Percentiles rank a stretch among this genome's conserved stretches.
Evolutionary conservation across 2,888 invertebrate genomes (phyloP).

Genomic region (Ceratothoa steindachneri): DNA sequence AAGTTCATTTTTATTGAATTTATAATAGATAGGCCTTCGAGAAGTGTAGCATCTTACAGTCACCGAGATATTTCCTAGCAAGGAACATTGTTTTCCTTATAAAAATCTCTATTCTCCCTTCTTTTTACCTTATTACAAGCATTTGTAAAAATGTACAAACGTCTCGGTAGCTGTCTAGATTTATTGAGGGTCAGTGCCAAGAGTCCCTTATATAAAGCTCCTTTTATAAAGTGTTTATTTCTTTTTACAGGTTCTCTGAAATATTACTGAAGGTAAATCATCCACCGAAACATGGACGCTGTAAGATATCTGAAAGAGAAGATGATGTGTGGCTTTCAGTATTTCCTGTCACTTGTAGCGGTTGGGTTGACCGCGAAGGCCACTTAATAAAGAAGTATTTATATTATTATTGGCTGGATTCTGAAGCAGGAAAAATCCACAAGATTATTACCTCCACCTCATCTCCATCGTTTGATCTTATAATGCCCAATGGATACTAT

Average conservation of each 20-base stretch:
- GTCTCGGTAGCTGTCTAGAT: too few relatives aligned
- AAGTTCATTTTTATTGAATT: too few relatives aligned
- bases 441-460: background rate
- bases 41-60: too few relatives aligned
- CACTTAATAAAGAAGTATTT: background rate
- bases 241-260: conserved; percentile 21
- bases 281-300: conserved; percentile 1
- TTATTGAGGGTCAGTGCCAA: too few relatives aligned
- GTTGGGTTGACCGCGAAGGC: background rate
- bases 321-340: background rate
- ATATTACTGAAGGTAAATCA: background rate
- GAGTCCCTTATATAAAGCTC: too few relatives aligned
- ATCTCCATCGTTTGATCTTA: background rate
- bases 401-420: background rate
- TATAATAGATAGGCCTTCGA: too few relatives aligned
- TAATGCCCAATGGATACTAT: background rate
- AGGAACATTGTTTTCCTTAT: too few relatives aligned
- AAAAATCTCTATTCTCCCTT: too few relatives aligned
- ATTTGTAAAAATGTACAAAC: too few relatives aligned
- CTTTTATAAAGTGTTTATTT: background rate
- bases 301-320: background rate
- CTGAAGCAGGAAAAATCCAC: background rate
- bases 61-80: too few relatives aligned
- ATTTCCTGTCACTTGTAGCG: conserved; percentile 20
- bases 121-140: too few relatives aligned